phyloP scores from a whole-genome alignment of 2,888 invertebrate species.

The Ptychoptera contaminata region DNA sequence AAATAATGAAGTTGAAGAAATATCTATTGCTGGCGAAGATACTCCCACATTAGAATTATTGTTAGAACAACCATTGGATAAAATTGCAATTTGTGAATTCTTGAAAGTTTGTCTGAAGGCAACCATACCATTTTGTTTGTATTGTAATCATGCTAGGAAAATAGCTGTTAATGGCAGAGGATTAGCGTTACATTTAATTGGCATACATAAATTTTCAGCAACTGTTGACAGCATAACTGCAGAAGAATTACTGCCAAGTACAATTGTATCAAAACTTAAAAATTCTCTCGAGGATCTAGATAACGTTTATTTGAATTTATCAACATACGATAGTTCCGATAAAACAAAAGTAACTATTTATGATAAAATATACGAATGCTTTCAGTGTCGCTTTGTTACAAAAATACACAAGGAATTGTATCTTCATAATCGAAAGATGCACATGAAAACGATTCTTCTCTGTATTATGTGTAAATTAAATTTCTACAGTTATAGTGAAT shows the following conservation, averaged over 20 bases:
- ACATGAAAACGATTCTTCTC: conserved; percentile 63
- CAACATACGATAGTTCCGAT: conserved; percentile 47
- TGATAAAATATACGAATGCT: conserved; percentile 66
- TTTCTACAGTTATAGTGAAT: conserved; percentile 76
- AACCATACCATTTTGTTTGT: conserved; percentile 56
- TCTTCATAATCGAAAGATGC: conserved; percentile 73
- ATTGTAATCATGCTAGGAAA: conserved; percentile 72
- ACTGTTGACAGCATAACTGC: conserved; percentile 62
- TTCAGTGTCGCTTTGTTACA: conserved; percentile 68
- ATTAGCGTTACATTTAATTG: conserved; percentile 61
- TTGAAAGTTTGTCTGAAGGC: conserved; percentile 56
- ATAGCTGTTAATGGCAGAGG: conserved; percentile 74
- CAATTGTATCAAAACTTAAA: conserved; percentile 51
- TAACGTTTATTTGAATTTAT: conserved; percentile 51
- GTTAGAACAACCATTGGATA: conserved; percentile 58
- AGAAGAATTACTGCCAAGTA: conserved; percentile 53
- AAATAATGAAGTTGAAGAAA: conserved; percentile 11
- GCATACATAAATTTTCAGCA: conserved; percentile 65
- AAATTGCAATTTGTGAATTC: conserved; percentile 52
- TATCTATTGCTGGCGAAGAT: conserved; percentile 44
- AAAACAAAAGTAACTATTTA: conserved; percentile 38
- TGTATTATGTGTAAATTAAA: conserved; percentile 80
- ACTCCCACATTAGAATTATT: conserved; percentile 52
- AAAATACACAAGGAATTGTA: conserved; percentile 69
- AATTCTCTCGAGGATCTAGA: conserved; percentile 44